Percentiles rank a stretch among this genome's conserved stretches.
Conservation (phyloP, 2,888 invertebrate genomes). For the Cerastis rubricosa region DNA sequence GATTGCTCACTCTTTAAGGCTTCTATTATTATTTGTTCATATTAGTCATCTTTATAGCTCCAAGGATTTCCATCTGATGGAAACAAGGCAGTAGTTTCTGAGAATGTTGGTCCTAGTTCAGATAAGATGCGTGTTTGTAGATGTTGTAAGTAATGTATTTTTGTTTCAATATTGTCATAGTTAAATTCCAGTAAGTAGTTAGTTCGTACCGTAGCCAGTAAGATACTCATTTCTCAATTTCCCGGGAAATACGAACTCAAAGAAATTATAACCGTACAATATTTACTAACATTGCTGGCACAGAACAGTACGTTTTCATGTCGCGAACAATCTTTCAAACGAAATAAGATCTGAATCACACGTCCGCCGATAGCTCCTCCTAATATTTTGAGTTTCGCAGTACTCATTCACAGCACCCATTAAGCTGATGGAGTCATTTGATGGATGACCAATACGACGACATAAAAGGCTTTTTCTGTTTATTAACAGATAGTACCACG, state of each 20-base stretch:
- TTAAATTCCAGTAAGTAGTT: slow-evolving; percentile 17
- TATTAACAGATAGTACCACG: neutral
- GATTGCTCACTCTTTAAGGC: slow-evolving; percentile 58
- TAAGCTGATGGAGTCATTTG: neutral
- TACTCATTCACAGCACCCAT: neutral
- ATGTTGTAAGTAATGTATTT: slow-evolving; percentile 10
- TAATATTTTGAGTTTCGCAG: neutral
- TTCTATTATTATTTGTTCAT: slow-evolving; percentile 74
- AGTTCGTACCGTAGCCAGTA: slow-evolving; percentile 12
- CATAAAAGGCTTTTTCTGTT: slow-evolving; percentile 1
- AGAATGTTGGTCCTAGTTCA: slow-evolving; percentile 31
- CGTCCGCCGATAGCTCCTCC: neutral
- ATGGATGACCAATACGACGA: neutral
- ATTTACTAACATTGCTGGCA: too few relatives aligned
- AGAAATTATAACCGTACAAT: neutral
- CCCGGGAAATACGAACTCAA: slow-evolving; percentile 8
- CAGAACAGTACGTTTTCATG: neutral
- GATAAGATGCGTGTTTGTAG: slow-evolving; percentile 20
- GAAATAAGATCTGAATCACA: neutral
- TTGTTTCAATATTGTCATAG: slow-evolving; percentile 11
- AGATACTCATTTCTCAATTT: neutral
- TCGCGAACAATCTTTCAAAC: neutral
- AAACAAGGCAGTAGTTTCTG: slow-evolving; percentile 45
- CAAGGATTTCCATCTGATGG: slow-evolving; percentile 66
- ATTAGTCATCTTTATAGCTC: slow-evolving; percentile 76